These are phyloP conservation scores for Leucophenga varia DNA, from an alignment of 1,140 invertebrate genomes.

Conservation along the genomic window DNA sequence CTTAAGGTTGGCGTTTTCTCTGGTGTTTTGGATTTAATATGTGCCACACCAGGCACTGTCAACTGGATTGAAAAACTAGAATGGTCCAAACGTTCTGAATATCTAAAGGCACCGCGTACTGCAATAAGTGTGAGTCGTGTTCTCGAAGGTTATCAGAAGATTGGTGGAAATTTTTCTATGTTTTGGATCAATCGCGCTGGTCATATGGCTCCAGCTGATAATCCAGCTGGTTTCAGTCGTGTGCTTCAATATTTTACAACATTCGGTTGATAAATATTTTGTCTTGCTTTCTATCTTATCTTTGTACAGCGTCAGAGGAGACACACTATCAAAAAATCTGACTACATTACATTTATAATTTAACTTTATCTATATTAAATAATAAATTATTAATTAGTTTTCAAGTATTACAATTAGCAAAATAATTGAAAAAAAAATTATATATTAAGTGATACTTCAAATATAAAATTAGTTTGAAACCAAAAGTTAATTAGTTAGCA, in stretches of 20 bases:
- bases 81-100: slow-evolving; percentile 63
- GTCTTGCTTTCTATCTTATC: too few relatives aligned
- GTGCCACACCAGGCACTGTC: slow-evolving; percentile 67
- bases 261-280: too few relatives aligned
- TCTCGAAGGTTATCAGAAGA: slow-evolving; percentile 69
- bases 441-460: background rate
- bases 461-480: too few relatives aligned
- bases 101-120: slow-evolving; percentile 58
- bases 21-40: slow-evolving; percentile 68
- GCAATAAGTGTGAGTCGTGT: slow-evolving; percentile 62
- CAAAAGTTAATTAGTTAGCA: too few relatives aligned
- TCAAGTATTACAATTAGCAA: background rate
- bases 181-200: slow-evolving; percentile 73
- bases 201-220: slow-evolving; percentile 62
- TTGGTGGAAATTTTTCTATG: slow-evolving; percentile 68
- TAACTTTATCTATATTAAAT: background rate
- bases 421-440: background rate
- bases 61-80: slow-evolving; percentile 72
- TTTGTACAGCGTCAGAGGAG: too few relatives aligned
- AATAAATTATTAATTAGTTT: background rate
- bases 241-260: slow-evolving; percentile 38
- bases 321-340: too few relatives aligned
- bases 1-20: slow-evolving; percentile 50
- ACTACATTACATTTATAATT: background rate
- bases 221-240: slow-evolving; percentile 41